These are phyloP conservation scores for Girardia tigrina DNA, from an alignment of 2,888 invertebrate species.

Conservation along the genomic window DNA sequence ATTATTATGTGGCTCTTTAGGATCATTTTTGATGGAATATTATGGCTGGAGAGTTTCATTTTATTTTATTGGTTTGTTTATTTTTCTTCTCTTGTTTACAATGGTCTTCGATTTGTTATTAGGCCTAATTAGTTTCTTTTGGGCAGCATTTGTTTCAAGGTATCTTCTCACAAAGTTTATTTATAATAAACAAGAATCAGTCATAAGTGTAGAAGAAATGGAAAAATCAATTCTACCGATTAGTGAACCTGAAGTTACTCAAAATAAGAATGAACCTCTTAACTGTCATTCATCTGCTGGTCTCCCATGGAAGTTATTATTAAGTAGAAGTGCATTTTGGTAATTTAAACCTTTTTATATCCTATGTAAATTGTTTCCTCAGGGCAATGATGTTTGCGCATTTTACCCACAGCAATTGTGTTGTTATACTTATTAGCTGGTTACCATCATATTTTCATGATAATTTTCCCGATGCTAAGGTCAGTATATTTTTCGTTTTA, in stretches of 20 bases:
- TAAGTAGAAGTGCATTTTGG: background rate
- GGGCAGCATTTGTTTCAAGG: too few species aligned
- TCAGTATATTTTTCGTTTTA: constrained; percentile 38
- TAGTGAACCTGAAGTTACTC: too few species aligned
- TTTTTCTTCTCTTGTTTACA: too few species aligned
- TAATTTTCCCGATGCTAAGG: constrained; percentile 58
- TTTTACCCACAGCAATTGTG: constrained; percentile 62
- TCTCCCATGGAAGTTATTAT: background rate
- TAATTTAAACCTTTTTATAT: background rate
- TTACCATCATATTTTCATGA: constrained; percentile 63
- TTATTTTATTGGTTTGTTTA: constrained; percentile 54
- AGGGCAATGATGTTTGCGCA: constrained; percentile 62
- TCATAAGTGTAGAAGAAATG: too few species aligned
- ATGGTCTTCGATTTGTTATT: too few species aligned
- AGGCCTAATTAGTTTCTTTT: too few species aligned
- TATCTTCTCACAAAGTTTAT: too few species aligned
- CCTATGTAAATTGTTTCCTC: background rate
- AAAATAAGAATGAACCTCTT: too few species aligned
- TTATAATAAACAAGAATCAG: too few species aligned
- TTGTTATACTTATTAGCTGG: constrained; percentile 62
- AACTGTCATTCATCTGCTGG: too few species aligned
- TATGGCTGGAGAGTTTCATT: constrained; percentile 60
- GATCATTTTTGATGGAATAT: constrained; percentile 58
- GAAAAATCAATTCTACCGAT: too few species aligned
- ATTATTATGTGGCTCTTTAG: constrained; percentile 59